Conservation (phyloP, 2,113 vertebrate genomes). For the sheep (Ovis aries) region ARS-UI_Ramb_v3.0 NC_056064.1:10140001-10140500, state of each 20-base stretch:
- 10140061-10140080: background rate
- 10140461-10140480: slow-evolving; percentile 1
- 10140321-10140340: background rate
- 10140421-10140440: background rate
- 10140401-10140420: background rate
- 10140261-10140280: background rate
- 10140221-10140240: background rate
- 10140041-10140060: background rate
- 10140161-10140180: background rate
- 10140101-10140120: background rate
- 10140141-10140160: background rate
- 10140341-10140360: background rate
- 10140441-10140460: slow-evolving; percentile 44
- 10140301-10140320: background rate
- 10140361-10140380: background rate
- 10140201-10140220: background rate
- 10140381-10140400: background rate
- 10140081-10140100: background rate
- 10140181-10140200: background rate
- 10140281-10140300: background rate
- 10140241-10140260: background rate
- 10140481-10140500: slow-evolving; percentile 15
- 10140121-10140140: background rate
- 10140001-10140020: background rate
- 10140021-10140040: background rate